Percentiles rank a stretch among this genome's conserved stretches.
Conservation (phyloP, 2,113 vertebrate genomes). For the Scatophagus argus region DNA sequence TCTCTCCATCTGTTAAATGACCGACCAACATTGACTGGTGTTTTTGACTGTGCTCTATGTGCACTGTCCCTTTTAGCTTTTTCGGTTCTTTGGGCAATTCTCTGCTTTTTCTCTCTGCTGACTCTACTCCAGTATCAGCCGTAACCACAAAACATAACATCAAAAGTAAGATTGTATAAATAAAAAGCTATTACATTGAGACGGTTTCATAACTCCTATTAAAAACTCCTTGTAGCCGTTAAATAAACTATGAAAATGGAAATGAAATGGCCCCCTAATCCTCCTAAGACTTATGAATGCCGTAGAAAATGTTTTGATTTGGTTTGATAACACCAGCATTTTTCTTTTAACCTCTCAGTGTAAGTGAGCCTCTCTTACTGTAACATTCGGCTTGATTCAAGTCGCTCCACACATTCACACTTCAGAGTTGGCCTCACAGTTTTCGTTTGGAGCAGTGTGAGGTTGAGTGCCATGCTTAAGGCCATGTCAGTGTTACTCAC, state of each 20-base stretch:
- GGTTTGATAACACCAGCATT: background rate
- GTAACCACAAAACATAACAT: no score
- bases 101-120: no score
- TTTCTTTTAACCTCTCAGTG: background rate
- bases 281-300: background rate
- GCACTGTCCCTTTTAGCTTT: no score
- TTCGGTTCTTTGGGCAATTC: no score
- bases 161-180: no score
- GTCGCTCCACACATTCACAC: constrained; percentile 6
- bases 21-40: no score
- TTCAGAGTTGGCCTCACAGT: constrained; percentile 16
- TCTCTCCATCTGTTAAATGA: no score
- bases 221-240: no score
- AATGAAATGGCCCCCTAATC: background rate
- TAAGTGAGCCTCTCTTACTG: background rate
- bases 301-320: background rate
- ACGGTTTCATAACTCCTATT: no score
- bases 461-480: constrained; percentile 23
- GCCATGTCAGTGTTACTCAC: constrained; percentile 35
- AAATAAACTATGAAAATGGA: constrained; percentile 4
- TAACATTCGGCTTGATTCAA: background rate
- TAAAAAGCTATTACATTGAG: no score
- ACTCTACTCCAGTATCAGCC: no score
- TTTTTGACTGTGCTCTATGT: no score
- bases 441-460: background rate